Conservation (phyloP, 2,888 invertebrate genomes). For the Odontocolon sp. region DNA sequence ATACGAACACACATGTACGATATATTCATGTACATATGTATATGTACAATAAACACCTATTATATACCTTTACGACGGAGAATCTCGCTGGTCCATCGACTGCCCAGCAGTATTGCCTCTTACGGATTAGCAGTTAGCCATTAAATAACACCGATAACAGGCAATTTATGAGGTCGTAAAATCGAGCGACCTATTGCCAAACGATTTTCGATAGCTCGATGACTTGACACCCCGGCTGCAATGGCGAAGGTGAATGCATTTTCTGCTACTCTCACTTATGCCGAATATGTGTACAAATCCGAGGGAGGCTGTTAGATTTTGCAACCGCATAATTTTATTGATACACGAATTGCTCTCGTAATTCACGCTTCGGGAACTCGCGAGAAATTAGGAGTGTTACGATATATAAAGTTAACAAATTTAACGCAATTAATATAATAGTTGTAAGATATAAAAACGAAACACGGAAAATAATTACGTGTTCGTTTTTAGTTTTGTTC, state of each 20-base stretch:
- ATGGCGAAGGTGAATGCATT: slow-evolving; percentile 11
- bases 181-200: slow-evolving; percentile 55
- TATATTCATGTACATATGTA: neutral
- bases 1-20: neutral
- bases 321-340: slow-evolving; percentile 15
- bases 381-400: neutral
- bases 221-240: slow-evolving; percentile 10
- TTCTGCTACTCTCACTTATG: slow-evolving; percentile 12
- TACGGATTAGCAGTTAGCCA: slow-evolving; percentile 60
- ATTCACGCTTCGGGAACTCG: slow-evolving; percentile 10
- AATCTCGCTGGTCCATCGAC: slow-evolving; percentile 30
- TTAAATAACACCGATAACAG: slow-evolving; percentile 64
- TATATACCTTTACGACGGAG: slow-evolving; percentile 9
- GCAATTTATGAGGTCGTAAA: slow-evolving; percentile 63
- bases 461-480: no score
- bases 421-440: no score
- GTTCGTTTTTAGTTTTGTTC: no score
- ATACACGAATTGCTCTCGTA: slow-evolving; percentile 29
- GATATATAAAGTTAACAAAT: neutral
- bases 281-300: slow-evolving; percentile 1
- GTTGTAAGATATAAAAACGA: no score
- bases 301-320: slow-evolving; percentile 18
- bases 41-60: neutral
- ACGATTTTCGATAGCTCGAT: slow-evolving; percentile 55
- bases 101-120: slow-evolving; percentile 46